These are phyloP conservation scores for Polypterus senegalus DNA, from an alignment of 2,113 vertebrate species.

Conservation along the genomic window DNA sequence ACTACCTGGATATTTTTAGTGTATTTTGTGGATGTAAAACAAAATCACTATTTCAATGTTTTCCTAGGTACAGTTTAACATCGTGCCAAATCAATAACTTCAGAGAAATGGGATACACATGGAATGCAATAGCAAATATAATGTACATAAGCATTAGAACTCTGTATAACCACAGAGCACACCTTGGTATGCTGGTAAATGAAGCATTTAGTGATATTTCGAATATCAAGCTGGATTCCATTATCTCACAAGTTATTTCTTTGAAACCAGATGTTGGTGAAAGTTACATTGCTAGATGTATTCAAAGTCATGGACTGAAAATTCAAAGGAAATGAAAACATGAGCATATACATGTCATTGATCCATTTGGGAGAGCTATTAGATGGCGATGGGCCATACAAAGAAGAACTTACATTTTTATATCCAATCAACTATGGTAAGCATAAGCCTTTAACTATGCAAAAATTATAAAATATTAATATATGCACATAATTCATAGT, in stretches of 20 bases:
- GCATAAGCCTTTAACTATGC: background rate
- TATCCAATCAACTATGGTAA: slow-evolving; percentile 4
- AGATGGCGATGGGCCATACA: background rate
- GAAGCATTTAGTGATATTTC: background rate
- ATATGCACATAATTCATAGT: too few relatives aligned
- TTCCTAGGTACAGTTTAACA: too few relatives aligned
- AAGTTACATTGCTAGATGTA: background rate
- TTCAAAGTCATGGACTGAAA: background rate
- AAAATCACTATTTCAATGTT: too few relatives aligned
- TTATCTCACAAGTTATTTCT: background rate
- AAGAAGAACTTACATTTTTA: slow-evolving; percentile 1
- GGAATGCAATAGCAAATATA: background rate
- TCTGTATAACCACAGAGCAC: background rate
- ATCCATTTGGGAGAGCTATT: slow-evolving; percentile 2
- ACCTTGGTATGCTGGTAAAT: background rate
- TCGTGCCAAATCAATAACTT: too few relatives aligned
- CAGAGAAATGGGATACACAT: background rate
- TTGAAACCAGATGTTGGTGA: background rate
- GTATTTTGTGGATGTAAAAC: too few relatives aligned
- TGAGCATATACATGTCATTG: background rate
- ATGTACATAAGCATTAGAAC: background rate
- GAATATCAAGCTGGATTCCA: background rate
- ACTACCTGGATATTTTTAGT: too few relatives aligned
- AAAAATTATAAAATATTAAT: too few relatives aligned
- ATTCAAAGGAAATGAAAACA: background rate